phyloP scores from a whole-genome alignment of 2,113 vertebrate genomes.

The Ammodytes dubius region DNA sequence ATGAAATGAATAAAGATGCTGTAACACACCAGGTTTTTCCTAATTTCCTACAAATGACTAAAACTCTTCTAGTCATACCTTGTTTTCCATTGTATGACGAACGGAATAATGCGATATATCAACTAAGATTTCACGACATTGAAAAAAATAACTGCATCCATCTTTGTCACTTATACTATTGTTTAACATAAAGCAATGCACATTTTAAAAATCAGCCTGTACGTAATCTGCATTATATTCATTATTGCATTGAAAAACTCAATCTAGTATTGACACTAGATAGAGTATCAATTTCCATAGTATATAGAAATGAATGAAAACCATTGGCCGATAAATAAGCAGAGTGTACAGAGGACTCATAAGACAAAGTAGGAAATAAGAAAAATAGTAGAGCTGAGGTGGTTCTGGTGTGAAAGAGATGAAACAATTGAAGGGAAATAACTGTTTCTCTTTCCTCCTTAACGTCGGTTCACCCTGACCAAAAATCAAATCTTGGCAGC shows the following conservation, averaged over 20 bases:
- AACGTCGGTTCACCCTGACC: too few species aligned
- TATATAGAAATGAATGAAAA: background rate
- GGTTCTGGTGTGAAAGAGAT: background rate
- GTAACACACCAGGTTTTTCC: background rate
- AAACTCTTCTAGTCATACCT: background rate
- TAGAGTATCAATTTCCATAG: background rate
- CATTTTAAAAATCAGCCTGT: background rate
- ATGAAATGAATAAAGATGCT: conserved; percentile 3
- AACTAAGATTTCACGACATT: too few species aligned
- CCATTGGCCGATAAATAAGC: background rate
- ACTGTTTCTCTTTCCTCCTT: too few species aligned
- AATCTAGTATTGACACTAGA: background rate
- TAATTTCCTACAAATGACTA: background rate
- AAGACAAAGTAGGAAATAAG: conserved; percentile 1
- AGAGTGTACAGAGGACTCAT: background rate
- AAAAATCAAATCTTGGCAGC: too few species aligned
- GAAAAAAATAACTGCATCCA: background rate
- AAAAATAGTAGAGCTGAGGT: background rate
- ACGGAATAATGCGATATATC: too few species aligned
- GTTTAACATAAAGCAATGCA: background rate
- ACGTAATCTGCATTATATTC: background rate
- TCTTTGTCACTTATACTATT: background rate
- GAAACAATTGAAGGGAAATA: conserved; percentile 2
- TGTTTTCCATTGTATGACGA: background rate
- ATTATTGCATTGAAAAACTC: background rate